Evolutionary conservation across 2,888 invertebrate genomes (phyloP), one percentile per base, ranked within the genome.

Genomic region (Athripsodes cinereus): DNA sequence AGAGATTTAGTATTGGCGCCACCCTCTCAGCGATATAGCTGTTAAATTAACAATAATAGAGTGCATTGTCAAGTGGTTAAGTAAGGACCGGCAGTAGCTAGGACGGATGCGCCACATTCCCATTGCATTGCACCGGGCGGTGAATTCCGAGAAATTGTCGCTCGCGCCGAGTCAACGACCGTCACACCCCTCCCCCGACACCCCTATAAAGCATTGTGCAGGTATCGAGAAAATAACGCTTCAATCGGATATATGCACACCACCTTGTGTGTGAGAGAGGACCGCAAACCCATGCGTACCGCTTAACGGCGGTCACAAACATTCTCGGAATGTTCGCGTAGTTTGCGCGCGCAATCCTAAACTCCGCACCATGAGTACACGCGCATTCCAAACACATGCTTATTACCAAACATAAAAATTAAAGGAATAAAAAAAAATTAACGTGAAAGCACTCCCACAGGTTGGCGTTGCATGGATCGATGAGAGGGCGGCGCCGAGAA

Each of bases 151-250:
- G 52, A 56, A 51, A 21, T 20, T 31, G 47, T 22, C 21, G 54
- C 50, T 50, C 51, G 51, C 44, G 22, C 49, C 6, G 56, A 56
- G 56, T 56, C 56, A 56, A 56, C 51, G 56, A 56, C 56, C 56
- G 18, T 22, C 51, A 40, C 51, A 19, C 56, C 46, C 56, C 22
- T 40, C 22, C 22, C 52, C 13, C 2, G 18, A 5, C n/a, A 11
- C 44, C 44, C 18, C n/a, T 34, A 35, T 40, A 34, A 22, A 22
- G 18, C 55, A 22, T 31, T 31, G 21, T 35, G 20, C 48, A 50
- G 50, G 40, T 40, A 40, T 18, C 22, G 44, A 48, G n/a, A 26
- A 48, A 55, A 34, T 49, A 48, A 55, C 48, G 49, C 48, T 49
- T 22, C 55, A 55, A n/a, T 49, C 55, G 18, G 31, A 19, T 21